phyloP scores from a whole-genome alignment of 2,888 invertebrate genomes.

The Athalia cordata region DNA sequence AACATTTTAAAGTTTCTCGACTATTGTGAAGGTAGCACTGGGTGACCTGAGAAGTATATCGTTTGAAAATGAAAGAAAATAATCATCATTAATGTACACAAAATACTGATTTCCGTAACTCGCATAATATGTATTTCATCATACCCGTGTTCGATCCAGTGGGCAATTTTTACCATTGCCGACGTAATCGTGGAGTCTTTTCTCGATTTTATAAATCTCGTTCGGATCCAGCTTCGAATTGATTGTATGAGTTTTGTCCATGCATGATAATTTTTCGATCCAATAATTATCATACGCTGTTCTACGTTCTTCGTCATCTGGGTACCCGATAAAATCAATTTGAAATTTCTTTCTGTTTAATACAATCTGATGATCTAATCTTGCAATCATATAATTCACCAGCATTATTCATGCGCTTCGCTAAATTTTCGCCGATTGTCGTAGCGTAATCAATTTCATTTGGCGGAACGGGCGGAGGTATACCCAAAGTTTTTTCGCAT shows the following conservation, averaged over 20 bases:
- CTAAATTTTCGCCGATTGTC: conserved; percentile 52
- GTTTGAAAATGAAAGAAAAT: neutral
- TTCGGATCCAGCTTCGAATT: conserved; percentile 54
- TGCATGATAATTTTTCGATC: conserved; percentile 58
- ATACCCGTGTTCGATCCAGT: conserved; percentile 50
- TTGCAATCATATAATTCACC: neutral
- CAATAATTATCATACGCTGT: conserved; percentile 59
- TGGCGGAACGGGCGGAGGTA: conserved; percentile 47
- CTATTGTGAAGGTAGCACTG: conserved; percentile 53
- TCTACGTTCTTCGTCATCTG: conserved; percentile 55
- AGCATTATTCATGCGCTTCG: conserved; percentile 53
- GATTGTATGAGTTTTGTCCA: conserved; percentile 59
- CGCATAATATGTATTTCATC: neutral
- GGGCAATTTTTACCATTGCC: conserved; percentile 50
- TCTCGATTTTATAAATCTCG: conserved; percentile 55
- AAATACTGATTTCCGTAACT: neutral
- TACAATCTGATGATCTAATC: neutral
- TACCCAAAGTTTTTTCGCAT: conserved; percentile 52
- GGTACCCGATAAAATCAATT: neutral
- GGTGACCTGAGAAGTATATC: conserved; percentile 52
- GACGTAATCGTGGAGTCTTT: conserved; percentile 52
- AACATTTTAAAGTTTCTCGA: conserved; percentile 54
- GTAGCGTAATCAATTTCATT: conserved; percentile 25
- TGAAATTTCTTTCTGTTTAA: neutral
- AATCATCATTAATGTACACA: neutral